Evolutionary conservation across 1,140 invertebrate genomes (phyloP), one percentile per base, ranked within the genome.

Genomic region (Phthorimaea operculella): DNA sequence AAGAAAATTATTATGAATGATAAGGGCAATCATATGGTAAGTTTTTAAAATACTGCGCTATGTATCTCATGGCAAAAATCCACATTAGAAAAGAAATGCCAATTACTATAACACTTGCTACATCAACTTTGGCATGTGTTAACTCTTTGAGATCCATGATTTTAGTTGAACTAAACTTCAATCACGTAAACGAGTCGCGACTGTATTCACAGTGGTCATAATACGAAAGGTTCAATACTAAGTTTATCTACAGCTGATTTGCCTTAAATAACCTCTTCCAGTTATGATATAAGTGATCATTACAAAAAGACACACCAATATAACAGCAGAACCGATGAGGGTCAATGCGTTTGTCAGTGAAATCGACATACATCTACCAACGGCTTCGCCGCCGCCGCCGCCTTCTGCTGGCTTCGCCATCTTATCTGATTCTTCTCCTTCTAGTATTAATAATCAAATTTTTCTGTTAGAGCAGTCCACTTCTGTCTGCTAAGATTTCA

Each of bases 61-160:
- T 59, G 39, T 55, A 63, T 54, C 55, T 54, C 63, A 71, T 69
- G 15, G 58, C 49, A 5, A 70, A 59, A 0, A 68, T 51, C 68
- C 63, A 69, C 44, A 68, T 33, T 15, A 69, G 33, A 52, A 73
- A 77, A 12, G 66, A 55, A 18, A 70, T 68, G 18, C 58, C 59
- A 12, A 70, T 44, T 3, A 69, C 17, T n/a, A 76, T 52, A 3
- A 63, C 33, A 28, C 21, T 28, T 28, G 21, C 2, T 28, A 28
- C 21, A 28, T 28, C 21, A 6, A 28, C 6, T 28, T 28, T 28
- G 21, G 2, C 2, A 2, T 6, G 6, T 28, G 21, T 4, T 28
- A 28, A 28, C 21, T 28, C 21, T 28, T 2, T 6, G 21, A 28
- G 21, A 28, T 28, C 21, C 21, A 28, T 28, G 6, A 28, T 28